A percentile compares a stretch with the other conserved stretches of the same genome.
These are phyloP conservation scores for Thelaira solivaga DNA, from an alignment of 2,888 invertebrate genomes.

Conservation along the genomic window DNA sequence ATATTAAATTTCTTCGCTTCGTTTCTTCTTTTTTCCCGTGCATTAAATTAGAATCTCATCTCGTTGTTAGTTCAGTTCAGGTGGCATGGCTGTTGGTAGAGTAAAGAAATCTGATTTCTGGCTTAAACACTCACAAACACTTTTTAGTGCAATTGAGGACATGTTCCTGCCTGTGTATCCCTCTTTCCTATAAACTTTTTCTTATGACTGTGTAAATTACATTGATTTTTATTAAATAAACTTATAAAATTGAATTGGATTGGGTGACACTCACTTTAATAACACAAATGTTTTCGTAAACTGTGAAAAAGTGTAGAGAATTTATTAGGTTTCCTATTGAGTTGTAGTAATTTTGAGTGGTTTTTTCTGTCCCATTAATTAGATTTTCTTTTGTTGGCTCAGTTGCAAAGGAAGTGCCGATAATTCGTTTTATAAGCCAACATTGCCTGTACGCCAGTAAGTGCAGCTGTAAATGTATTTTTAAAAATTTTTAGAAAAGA, in stretches of 20 bases:
- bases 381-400: not conserved
- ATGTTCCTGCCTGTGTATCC: constrained; percentile 6
- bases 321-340: constrained; percentile 15
- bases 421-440: too few species aligned
- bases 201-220: not conserved
- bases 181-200: not conserved
- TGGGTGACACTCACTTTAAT: not conserved
- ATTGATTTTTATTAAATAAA: not conserved
- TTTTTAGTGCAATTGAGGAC: constrained; percentile 22
- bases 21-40: not conserved
- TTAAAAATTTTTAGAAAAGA: too few species aligned
- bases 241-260: not conserved
- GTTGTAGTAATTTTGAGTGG: not conserved
- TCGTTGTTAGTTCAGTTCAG: too few species aligned
- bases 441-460: too few species aligned
- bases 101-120: not conserved
- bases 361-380: not conserved
- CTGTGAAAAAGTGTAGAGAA: not conserved
- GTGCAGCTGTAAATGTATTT: too few species aligned
- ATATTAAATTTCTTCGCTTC: not conserved
- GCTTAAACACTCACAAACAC: constrained; percentile 13
- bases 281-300: not conserved
- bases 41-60: not conserved
- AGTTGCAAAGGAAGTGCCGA: too few species aligned
- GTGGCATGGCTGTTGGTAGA: not conserved